Percentiles rank a stretch among this genome's conserved stretches.
phyloP scores from a whole-genome alignment of 2,113 vertebrate genomes.

The Alligator sinensis region DNA sequence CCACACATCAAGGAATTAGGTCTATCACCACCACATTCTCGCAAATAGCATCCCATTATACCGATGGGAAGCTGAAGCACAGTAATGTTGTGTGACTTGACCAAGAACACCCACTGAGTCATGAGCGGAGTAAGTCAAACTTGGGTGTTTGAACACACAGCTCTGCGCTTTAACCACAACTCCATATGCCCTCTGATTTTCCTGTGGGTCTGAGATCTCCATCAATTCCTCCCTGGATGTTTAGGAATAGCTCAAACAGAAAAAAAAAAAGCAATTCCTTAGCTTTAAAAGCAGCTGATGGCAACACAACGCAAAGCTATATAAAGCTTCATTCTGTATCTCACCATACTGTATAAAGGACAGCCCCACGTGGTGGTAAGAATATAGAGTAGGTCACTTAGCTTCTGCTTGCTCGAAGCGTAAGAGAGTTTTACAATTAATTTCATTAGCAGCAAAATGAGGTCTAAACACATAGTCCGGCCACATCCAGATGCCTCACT shows the following conservation, averaged over 20 bases:
- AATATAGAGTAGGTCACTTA: slow-evolving; percentile 11
- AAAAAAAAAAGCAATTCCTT: neutral
- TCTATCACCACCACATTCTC: neutral
- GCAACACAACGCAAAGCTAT: neutral
- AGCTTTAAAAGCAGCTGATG: neutral
- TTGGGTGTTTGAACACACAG: neutral
- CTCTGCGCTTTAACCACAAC: neutral
- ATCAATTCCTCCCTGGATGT: neutral
- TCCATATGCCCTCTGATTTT: neutral
- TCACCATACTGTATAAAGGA: neutral
- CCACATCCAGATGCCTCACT: neutral
- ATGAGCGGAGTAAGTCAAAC: neutral
- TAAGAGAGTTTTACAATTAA: neutral
- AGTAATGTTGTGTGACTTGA: rapidly evolving
- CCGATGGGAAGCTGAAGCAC: neutral
- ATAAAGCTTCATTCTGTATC: slow-evolving; percentile 32
- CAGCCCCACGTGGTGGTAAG: neutral
- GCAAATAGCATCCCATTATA: neutral
- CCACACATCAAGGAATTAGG: neutral
- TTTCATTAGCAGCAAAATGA: neutral
- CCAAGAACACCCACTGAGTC: neutral
- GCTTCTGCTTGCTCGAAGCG: neutral
- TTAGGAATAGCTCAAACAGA: neutral
- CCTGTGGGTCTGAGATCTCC: neutral
- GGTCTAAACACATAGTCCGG: too few relatives aligned